Evolutionary conservation across 2,888 invertebrate species (phyloP).

Genomic region (Drepanosiphum platanoidis): DNA sequence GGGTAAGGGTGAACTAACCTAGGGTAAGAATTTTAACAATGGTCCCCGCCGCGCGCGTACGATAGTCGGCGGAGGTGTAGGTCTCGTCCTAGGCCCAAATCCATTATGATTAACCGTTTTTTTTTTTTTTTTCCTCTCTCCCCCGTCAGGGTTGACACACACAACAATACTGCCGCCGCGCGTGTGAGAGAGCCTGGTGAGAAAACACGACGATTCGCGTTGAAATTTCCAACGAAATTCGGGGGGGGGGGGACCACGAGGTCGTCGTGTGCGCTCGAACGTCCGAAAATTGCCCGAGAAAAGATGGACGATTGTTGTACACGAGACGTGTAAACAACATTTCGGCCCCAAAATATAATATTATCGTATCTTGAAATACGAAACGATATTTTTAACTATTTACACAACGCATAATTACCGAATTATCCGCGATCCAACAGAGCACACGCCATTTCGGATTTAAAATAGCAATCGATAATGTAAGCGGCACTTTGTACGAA

Average conservation of each 20-base stretch:
- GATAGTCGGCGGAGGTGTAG: conserved; percentile 1
- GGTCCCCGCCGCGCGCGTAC: conserved; percentile 35
- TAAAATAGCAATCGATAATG: too few relatives aligned
- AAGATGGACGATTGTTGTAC: too few relatives aligned
- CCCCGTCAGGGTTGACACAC: conserved; percentile 42
- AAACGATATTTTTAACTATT: neutral
- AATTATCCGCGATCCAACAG: too few relatives aligned
- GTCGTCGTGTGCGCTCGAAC: neutral
- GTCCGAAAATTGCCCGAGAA: neutral
- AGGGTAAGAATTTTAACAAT: conserved; percentile 62
- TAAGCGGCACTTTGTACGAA: too few relatives aligned
- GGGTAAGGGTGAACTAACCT: conserved; percentile 61
- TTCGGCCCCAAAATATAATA: neutral
- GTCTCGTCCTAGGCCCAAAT: conserved; percentile 33
- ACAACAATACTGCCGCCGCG: conserved; percentile 52
- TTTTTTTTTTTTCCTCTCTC: too few relatives aligned
- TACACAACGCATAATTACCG: too few relatives aligned
- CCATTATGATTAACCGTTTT: conserved; percentile 60
- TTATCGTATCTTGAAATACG: neutral
- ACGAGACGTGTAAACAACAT: neutral
- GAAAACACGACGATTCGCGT: conserved; percentile 26
- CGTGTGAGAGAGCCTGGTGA: too few relatives aligned
- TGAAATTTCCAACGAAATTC: conserved; percentile 54
- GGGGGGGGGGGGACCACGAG: too few relatives aligned
- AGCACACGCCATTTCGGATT: too few relatives aligned